Conservation (phyloP, 2,113 vertebrate species). For the Actenoides lindsayi region DNA sequence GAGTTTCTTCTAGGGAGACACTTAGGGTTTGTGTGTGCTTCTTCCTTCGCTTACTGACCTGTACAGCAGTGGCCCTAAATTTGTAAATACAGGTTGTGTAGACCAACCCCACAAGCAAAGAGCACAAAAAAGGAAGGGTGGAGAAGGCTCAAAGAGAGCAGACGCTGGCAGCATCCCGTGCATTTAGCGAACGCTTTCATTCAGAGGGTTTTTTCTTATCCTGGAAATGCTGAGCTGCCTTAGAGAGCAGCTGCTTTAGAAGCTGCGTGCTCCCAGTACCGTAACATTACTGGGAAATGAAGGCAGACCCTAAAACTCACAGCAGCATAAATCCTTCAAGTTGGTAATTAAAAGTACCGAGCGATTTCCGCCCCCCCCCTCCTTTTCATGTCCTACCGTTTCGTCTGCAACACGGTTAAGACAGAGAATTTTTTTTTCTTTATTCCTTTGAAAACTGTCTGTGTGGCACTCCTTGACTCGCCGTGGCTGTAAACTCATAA, state of each 20-base stretch:
- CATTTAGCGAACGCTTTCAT: background rate
- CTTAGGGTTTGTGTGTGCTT: accelerated
- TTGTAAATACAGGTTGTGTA: background rate
- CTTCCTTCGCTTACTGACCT: background rate
- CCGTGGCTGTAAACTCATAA: conserved; percentile 60
- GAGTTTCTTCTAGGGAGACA: background rate
- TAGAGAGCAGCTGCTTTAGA: background rate
- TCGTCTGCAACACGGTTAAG: background rate
- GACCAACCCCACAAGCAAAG: background rate
- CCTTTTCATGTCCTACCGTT: background rate
- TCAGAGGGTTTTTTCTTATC: background rate
- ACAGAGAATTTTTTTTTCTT: background rate
- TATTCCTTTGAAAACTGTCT: background rate
- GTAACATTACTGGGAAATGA: background rate
- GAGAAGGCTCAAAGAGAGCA: background rate
- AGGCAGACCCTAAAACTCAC: background rate
- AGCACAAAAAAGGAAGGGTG: background rate
- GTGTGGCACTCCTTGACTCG: background rate
- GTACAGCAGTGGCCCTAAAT: background rate
- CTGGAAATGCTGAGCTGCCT: background rate
- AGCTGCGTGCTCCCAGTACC: background rate
- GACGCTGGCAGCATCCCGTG: background rate
- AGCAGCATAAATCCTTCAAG: background rate
- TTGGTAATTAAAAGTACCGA: conserved; percentile 4
- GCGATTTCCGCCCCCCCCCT: no score